Conservation (phyloP, 2,797 vertebrate genomes). For the Macrochelys suwanniensis region DNA sequence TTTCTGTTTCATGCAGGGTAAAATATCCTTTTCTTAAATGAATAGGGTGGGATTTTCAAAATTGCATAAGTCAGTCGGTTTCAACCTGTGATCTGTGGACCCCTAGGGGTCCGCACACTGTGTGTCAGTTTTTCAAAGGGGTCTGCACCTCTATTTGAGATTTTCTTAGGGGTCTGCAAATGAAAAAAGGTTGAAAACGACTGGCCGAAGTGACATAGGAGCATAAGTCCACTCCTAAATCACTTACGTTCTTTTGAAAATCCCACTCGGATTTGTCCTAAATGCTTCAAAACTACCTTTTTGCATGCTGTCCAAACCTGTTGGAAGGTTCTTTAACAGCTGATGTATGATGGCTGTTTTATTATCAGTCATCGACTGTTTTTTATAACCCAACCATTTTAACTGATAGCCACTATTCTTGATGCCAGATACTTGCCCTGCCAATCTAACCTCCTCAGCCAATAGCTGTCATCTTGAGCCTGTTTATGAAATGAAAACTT, state of each 20-base stretch:
- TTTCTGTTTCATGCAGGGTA: background rate
- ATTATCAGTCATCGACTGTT: background rate
- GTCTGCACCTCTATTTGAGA: no score
- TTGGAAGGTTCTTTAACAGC: background rate
- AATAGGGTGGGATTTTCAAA: background rate
- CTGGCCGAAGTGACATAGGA: background rate
- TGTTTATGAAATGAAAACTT: constrained; percentile 54
- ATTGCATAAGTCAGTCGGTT: background rate
- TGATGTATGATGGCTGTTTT: background rate
- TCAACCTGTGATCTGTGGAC: no score
- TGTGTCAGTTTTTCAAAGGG: no score
- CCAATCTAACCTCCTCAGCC: constrained; percentile 50
- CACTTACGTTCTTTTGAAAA: background rate
- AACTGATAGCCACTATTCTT: background rate
- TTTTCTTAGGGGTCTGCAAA: no score
- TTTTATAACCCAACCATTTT: background rate
- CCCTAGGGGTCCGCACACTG: no score
- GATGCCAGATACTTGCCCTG: constrained; percentile 6
- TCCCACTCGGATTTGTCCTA: background rate
- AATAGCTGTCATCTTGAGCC: constrained; percentile 33
- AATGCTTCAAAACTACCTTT: background rate
- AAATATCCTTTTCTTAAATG: background rate
- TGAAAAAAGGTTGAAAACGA: no score
- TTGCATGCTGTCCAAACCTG: background rate
- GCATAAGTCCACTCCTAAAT: background rate